Base-by-base conservation (phyloP, 2,888 invertebrate species). In the Agrochola macilenta region DNA sequence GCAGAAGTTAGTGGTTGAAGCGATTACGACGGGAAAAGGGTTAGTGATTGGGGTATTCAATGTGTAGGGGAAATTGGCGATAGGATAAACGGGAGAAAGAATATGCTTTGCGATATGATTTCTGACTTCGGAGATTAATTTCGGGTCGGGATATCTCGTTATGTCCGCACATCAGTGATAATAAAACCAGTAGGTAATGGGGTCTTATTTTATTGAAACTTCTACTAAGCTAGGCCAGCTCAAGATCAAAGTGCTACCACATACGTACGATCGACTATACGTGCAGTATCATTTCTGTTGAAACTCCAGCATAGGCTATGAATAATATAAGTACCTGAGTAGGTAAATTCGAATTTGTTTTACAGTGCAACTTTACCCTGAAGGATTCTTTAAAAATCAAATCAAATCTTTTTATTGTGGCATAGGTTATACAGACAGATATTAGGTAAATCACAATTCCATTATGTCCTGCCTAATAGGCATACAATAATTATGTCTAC, bases 1-100 rank as follows among this genome's bases (percentile, higher is more conserved):
- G 90, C 82, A 57, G 82, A 92, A 92, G 90, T 83, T 63, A 92
- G 14, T 84, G 81, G 91, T 89, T 77, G 49, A 69, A 85, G 91
- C 93, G 93, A 85, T 74, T 72, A 46, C 64, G 7, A 20, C 7
- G 57, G 11, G 5, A 30, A 69, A 72, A 61, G 54, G n/a, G 39
- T 57, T 70, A 46, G 17, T 1, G 4, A 17, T 9, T 5, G 9
- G 5, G 35, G 23, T 61, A 20, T 35, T 9, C 8, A 60, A 30
- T 20, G 61, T 61, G 5, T 35, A 35, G 35, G 11, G 35, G 4
- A 60, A 60, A 35, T 30, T 20, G 1, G 20, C 8, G 14, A 58
- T 14, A 58, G 7, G 23, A 52, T 20, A 52, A 20, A 52, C 9
- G 8, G 9, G 9, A 20, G 20, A 52, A 20, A 52, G 20, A 52